Conservation (phyloP, 2,888 invertebrate genomes). For the Drosophila pullipes region DNA sequence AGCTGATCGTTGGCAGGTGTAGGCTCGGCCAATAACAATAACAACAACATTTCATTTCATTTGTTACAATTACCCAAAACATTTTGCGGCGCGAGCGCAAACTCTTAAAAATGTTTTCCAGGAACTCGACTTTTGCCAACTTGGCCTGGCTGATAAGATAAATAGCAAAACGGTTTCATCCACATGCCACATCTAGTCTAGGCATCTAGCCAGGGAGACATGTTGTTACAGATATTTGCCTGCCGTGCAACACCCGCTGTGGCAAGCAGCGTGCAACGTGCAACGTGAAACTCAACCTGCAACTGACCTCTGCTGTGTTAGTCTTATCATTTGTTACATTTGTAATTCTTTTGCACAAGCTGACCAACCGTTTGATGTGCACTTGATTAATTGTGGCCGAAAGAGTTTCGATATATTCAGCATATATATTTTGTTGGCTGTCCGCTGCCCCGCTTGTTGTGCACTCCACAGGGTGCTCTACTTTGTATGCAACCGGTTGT, state of each 20-base stretch:
- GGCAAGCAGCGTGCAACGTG: slow-evolving; percentile 23
- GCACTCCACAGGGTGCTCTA: slow-evolving; percentile 40
- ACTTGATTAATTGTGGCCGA: slow-evolving; percentile 66
- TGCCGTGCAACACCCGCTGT: slow-evolving; percentile 59
- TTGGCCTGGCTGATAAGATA: slow-evolving; percentile 67
- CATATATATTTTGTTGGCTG: slow-evolving; percentile 5
- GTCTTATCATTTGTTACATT: slow-evolving; percentile 57
- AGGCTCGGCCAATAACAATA: slow-evolving; percentile 27
- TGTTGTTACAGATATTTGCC: slow-evolving; percentile 34
- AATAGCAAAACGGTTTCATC: slow-evolving; percentile 63
- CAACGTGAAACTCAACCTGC: background rate
- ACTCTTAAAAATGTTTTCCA: slow-evolving; percentile 36
- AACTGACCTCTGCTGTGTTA: slow-evolving; percentile 6
- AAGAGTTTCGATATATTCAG: slow-evolving; percentile 59
- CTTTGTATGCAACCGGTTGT: slow-evolving; percentile 29
- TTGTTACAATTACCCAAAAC: slow-evolving; percentile 76
- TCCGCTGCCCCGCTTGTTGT: slow-evolving; percentile 27
- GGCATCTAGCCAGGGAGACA: slow-evolving; percentile 32
- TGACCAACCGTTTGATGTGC: slow-evolving; percentile 48
- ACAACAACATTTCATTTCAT: slow-evolving; percentile 39
- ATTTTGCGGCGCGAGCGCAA: slow-evolving; percentile 50
- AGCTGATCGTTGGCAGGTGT: slow-evolving; percentile 60
- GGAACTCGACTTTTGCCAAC: slow-evolving; percentile 63
- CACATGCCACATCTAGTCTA: slow-evolving; percentile 46
- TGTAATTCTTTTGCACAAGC: slow-evolving; percentile 55